phyloP scores from a whole-genome alignment of 2,888 invertebrate species.

The Tortrix viridana region DNA sequence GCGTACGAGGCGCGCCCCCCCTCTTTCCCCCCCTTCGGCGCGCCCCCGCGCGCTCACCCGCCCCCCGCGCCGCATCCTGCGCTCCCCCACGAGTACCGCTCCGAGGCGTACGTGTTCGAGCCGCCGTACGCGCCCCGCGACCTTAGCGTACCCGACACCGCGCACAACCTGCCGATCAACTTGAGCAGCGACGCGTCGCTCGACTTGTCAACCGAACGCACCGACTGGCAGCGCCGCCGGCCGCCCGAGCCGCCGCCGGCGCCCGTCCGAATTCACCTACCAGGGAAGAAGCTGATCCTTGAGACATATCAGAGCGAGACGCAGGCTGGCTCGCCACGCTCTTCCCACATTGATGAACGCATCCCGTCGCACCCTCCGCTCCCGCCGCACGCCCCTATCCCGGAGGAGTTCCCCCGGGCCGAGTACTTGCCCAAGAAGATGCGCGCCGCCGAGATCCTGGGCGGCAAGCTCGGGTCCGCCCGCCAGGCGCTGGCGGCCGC shows the following conservation, averaged over 20 bases:
- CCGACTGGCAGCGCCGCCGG: conserved; percentile 70
- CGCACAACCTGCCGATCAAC: conserved; percentile 78
- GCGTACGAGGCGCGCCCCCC: conserved; percentile 50
- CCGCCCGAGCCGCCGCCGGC: conserved; percentile 67
- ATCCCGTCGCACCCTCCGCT: conserved; percentile 35
- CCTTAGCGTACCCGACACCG: conserved; percentile 62
- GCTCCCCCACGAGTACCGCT: conserved; percentile 64
- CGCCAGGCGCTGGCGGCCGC: conserved; percentile 54
- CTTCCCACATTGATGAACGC: conserved; percentile 49
- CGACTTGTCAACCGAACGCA: conserved; percentile 72
- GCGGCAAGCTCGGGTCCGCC: conserved; percentile 70
- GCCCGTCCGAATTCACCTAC: conserved; percentile 64
- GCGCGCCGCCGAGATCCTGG: conserved; percentile 79
- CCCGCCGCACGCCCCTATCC: conserved; percentile 41
- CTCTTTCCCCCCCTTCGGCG: conserved; percentile 51
- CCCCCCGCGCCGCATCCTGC: conserved; percentile 50
- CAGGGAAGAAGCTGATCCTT: conserved; percentile 79
- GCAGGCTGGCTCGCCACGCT: conserved; percentile 60
- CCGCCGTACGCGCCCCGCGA: conserved; percentile 62
- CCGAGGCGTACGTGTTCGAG: conserved; percentile 67
- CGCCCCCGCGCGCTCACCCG: conserved; percentile 49
- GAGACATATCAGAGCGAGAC: conserved; percentile 79
- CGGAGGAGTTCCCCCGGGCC: conserved; percentile 62
- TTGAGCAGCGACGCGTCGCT: conserved; percentile 78
- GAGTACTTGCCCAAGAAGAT: conserved; percentile 81